Conservation (phyloP, 1,140 invertebrate species). For the Solenopsis invicta region DNA sequence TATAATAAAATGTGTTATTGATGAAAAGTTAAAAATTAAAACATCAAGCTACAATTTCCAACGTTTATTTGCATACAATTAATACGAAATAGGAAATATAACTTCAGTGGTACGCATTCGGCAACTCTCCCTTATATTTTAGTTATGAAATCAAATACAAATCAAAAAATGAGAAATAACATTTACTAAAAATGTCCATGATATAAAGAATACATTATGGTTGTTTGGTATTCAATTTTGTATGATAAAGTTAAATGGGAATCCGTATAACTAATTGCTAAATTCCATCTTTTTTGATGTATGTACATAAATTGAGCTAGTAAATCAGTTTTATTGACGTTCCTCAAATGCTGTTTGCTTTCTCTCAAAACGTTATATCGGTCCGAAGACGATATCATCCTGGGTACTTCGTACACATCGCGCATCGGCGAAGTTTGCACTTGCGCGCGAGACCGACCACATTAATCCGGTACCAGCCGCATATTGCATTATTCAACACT, state of each 20-base stretch:
- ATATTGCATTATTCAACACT: slow-evolving; percentile 83
- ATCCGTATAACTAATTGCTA: neutral
- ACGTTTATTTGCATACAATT: too few relatives aligned
- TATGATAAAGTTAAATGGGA: neutral
- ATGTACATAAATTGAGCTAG: neutral
- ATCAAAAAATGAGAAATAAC: neutral
- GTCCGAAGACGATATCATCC: slow-evolving; percentile 14
- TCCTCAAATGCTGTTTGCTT: neutral
- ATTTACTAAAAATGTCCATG: neutral
- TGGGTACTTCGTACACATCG: slow-evolving; percentile 39
- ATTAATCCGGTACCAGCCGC: slow-evolving; percentile 74
- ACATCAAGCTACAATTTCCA: too few relatives aligned
- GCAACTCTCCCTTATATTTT: too few relatives aligned
- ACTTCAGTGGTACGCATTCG: too few relatives aligned
- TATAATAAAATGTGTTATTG: too few relatives aligned
- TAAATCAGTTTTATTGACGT: neutral
- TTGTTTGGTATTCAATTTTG: neutral
- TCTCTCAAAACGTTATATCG: neutral
- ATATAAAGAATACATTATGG: neutral
- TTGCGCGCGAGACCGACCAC: slow-evolving; percentile 37
- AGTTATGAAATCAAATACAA: neutral
- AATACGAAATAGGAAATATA: too few relatives aligned
- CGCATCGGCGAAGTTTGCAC: slow-evolving; percentile 53
- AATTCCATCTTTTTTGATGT: neutral
- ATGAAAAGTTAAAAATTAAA: too few relatives aligned